Evolutionary conservation across 53 echinoderm and acorn worm species (phyloP).

Genomic region (Mesocentrotus franciscanus): DNA sequence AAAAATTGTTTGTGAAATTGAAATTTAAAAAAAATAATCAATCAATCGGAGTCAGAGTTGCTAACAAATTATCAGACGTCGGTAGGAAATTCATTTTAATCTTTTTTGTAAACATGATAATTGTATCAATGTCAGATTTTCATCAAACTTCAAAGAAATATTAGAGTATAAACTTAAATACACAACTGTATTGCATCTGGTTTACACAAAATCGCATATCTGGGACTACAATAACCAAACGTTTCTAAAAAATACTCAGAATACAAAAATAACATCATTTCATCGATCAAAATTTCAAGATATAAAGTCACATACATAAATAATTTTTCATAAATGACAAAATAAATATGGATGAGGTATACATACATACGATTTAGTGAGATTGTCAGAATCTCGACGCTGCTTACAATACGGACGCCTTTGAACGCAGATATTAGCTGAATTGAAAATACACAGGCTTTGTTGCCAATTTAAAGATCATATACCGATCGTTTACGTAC

Average conservation of each 20-base stretch:
- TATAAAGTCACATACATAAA: neutral
- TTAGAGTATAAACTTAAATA: too few relatives aligned
- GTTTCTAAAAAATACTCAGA: neutral
- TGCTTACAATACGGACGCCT: neutral
- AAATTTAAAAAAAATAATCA: too few relatives aligned
- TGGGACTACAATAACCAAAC: neutral
- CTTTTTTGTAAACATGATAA: too few relatives aligned
- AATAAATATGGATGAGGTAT: neutral
- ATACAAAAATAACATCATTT: neutral
- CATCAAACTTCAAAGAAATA: too few relatives aligned
- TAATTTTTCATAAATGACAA: neutral
- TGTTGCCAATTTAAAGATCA: neutral
- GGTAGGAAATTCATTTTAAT: too few relatives aligned
- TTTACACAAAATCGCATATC: neutral
- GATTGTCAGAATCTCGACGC: neutral
- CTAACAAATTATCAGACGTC: too few relatives aligned
- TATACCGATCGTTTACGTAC: neutral
- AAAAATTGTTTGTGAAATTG: too few relatives aligned
- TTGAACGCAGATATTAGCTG: neutral
- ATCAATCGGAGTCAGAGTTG: too few relatives aligned
- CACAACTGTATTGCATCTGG: too few relatives aligned
- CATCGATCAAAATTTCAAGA: neutral
- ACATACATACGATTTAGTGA: neutral
- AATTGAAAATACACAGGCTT: neutral
- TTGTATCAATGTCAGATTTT: too few relatives aligned